A percentile compares a stretch with the other conserved stretches of the same genome.
Conservation (phyloP, 2,113 vertebrate genomes). For the Callipepla californica region DNA sequence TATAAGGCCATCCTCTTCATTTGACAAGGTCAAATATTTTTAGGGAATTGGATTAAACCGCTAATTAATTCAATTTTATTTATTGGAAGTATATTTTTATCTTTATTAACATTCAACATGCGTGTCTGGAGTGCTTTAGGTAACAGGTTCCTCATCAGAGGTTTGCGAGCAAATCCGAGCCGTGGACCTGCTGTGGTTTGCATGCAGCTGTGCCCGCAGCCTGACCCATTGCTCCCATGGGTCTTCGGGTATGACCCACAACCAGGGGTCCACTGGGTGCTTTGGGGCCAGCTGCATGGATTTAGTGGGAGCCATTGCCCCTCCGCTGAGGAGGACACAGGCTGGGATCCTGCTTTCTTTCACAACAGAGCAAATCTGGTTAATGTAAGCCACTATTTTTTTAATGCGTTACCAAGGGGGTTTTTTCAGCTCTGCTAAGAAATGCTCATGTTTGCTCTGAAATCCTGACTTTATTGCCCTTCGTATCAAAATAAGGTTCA, state of each 20-base stretch:
- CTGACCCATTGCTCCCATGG: background rate
- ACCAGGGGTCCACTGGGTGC: rapidly evolving
- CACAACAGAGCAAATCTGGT: background rate
- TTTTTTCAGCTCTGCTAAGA: background rate
- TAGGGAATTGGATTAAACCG: slow-evolving; percentile 68
- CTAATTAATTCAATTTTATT: slow-evolving; percentile 75
- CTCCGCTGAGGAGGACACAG: background rate
- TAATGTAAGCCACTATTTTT: background rate
- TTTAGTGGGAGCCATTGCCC: background rate
- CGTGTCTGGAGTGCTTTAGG: background rate
- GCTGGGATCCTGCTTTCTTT: background rate
- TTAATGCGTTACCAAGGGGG: background rate
- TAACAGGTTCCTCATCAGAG: background rate
- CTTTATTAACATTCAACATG: slow-evolving; percentile 48
- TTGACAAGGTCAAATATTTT: slow-evolving; percentile 71
- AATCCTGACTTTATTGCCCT: background rate
- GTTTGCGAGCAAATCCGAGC: background rate
- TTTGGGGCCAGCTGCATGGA: background rate
- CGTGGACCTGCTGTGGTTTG: background rate
- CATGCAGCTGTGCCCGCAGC: background rate
- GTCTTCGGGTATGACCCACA: background rate
- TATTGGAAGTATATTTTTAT: slow-evolving; percentile 65
- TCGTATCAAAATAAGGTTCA: background rate
- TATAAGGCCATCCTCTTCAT: slow-evolving; percentile 56
- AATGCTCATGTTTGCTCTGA: background rate